phyloP scores from a whole-genome alignment of 2,797 vertebrate genomes.

The Enoplosus armatus region DNA sequence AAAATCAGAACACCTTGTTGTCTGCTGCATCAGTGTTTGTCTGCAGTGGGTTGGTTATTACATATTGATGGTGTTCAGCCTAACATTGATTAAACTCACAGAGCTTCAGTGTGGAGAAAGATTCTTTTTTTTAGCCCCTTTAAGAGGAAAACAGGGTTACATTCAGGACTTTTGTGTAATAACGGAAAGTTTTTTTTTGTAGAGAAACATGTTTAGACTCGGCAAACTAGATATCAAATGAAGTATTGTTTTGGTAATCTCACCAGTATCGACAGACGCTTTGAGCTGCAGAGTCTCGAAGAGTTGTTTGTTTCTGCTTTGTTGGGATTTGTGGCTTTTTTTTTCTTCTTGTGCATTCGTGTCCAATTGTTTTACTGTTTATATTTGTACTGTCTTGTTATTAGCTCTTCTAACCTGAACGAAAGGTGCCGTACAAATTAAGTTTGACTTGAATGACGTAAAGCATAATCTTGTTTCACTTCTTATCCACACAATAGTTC shows the following conservation, averaged over 20 bases:
- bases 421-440: background rate
- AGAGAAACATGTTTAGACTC: background rate
- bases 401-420: background rate
- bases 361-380: background rate
- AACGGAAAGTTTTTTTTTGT: background rate
- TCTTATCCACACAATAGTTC: background rate
- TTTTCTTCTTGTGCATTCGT: background rate
- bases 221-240: background rate
- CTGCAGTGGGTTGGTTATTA: background rate
- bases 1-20: background rate
- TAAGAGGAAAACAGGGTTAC: too few relatives aligned
- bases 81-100: background rate
- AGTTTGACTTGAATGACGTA: background rate
- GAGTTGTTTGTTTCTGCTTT: background rate
- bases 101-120: background rate
- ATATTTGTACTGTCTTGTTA: background rate
- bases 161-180: too few relatives aligned
- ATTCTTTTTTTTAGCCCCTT: too few relatives aligned
- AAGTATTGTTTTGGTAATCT: background rate
- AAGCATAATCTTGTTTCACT: background rate
- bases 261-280: background rate
- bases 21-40: background rate
- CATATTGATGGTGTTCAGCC: background rate
- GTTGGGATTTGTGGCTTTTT: background rate
- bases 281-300: background rate